A percentile compares a stretch with the other conserved stretches of the same genome.
phyloP scores from a whole-genome alignment of 37 sponge, comb jelly and placozoan genomes.

The Diacarnus erythraeanus region DNA sequence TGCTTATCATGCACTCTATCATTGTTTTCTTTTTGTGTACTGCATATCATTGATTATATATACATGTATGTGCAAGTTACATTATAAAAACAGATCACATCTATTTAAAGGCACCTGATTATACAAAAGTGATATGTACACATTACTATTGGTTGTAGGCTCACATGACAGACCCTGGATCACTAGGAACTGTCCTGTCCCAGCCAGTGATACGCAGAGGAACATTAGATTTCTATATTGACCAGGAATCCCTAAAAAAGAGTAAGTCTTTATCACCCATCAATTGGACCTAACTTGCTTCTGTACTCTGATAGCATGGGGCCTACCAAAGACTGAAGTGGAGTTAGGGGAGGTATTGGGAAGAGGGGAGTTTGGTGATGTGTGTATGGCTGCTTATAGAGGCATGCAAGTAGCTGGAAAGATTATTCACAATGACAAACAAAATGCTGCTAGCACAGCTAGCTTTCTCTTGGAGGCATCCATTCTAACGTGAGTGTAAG shows the following conservation, averaged over 20 bases:
- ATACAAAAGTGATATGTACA: no score
- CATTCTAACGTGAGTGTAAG: slow-evolving; percentile 62
- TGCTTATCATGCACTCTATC: no score
- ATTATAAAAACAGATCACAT: no score
- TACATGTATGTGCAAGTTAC: no score
- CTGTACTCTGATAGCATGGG: slow-evolving; percentile 66
- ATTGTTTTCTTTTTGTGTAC: no score
- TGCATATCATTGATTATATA: no score
- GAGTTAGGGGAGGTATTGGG: slow-evolving; percentile 64
- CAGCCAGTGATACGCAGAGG: slow-evolving; percentile 39
- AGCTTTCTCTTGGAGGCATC: slow-evolving; percentile 55
- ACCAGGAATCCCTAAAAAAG: slow-evolving; percentile 23
- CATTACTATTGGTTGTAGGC: no score
- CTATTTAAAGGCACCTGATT: no score
- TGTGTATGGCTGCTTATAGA: slow-evolving; percentile 69
- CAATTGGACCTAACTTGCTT: neutral
- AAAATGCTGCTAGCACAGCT: slow-evolving; percentile 11
- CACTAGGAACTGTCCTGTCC: slow-evolving; percentile 9
- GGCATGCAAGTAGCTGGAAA: slow-evolving; percentile 88
- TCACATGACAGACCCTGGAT: neutral
- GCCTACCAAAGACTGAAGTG: slow-evolving; percentile 56
- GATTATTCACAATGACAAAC: slow-evolving; percentile 47
- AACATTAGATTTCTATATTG: slow-evolving; percentile 45
- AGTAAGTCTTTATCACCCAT: slow-evolving; percentile 30
- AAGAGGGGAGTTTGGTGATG: slow-evolving; percentile 94